Evolutionary conservation across 2,797 vertebrate genomes (phyloP).

Genomic region (Poecile montanus): DNA sequence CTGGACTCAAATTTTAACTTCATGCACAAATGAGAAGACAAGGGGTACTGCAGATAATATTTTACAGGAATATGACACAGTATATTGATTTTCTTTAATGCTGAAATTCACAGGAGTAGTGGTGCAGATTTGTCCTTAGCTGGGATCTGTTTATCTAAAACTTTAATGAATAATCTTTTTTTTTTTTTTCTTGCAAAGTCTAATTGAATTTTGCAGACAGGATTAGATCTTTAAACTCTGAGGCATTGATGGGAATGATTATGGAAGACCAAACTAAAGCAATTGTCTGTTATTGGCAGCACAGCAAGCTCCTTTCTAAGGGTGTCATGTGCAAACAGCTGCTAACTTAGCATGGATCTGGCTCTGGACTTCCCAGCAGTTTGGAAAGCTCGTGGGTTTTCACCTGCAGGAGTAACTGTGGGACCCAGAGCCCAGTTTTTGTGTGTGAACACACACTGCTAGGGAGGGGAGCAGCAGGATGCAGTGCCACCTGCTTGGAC

Average conservation of each 20-base stretch:
- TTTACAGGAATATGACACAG: background rate
- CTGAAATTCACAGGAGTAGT: background rate
- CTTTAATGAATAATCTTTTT: background rate
- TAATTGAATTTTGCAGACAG: conserved; percentile 56
- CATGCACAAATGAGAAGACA: background rate
- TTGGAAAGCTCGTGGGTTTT: background rate
- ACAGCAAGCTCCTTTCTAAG: background rate
- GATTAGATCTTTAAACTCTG: conserved; percentile 57
- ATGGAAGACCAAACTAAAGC: background rate
- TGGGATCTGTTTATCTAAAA: conserved; percentile 46
- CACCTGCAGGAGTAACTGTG: background rate
- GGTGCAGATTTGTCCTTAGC: conserved; percentile 47
- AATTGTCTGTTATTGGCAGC: conserved; percentile 1
- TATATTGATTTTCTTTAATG: conserved; percentile 28
- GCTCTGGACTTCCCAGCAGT: background rate
- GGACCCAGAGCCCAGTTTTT: background rate
- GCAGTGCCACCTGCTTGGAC: background rate
- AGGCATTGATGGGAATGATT: conserved; percentile 25
- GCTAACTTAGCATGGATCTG: background rate
- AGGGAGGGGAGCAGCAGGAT: accelerated
- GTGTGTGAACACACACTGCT: background rate
- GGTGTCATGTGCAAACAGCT: background rate
- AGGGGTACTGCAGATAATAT: background rate
- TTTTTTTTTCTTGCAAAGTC: background rate
- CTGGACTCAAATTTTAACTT: background rate